These are phyloP conservation scores for Drosophila santomea DNA, from an alignment of 1,140 invertebrate species.

Conservation along the genomic window DNA sequence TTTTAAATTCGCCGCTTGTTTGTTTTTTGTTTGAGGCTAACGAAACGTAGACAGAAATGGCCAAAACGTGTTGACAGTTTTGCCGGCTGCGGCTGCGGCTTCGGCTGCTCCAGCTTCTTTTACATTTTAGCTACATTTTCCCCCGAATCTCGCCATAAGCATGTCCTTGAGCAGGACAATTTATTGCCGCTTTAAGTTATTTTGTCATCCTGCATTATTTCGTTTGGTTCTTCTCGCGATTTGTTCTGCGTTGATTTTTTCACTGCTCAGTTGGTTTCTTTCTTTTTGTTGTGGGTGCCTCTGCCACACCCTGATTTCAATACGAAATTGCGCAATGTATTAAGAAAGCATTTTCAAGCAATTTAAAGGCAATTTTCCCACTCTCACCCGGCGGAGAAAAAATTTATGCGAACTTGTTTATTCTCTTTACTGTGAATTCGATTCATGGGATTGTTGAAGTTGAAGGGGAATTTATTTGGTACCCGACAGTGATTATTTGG, in stretches of 20 bases:
- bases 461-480: slow-evolving; percentile 28
- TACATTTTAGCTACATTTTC: neutral
- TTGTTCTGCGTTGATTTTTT: slow-evolving; percentile 9
- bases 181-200: slow-evolving; percentile 65
- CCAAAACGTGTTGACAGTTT: slow-evolving; percentile 68
- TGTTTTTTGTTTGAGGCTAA: slow-evolving; percentile 30
- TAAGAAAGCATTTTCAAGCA: slow-evolving; percentile 64
- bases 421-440: slow-evolving; percentile 11
- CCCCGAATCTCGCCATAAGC: slow-evolving; percentile 35
- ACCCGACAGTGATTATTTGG: slow-evolving; percentile 42
- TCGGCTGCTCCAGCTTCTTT: slow-evolving; percentile 11
- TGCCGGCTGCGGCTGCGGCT: slow-evolving; percentile 14
- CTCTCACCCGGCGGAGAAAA: neutral
- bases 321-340: slow-evolving; percentile 61
- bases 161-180: slow-evolving; percentile 65
- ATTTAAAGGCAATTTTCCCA: slow-evolving; percentile 56
- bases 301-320: slow-evolving; percentile 48
- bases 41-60: slow-evolving; percentile 49
- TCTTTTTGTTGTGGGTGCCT: too few relatives aligned
- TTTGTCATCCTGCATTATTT: slow-evolving; percentile 67
- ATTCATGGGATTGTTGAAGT: slow-evolving; percentile 6
- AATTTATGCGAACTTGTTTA: slow-evolving; percentile 54
- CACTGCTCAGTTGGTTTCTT: neutral
- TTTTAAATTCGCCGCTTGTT: slow-evolving; percentile 30
- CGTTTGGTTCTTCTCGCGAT: slow-evolving; percentile 38